Conservation (phyloP, 2,113 vertebrate genomes). For the Pheucticus melanocephalus region DNA sequence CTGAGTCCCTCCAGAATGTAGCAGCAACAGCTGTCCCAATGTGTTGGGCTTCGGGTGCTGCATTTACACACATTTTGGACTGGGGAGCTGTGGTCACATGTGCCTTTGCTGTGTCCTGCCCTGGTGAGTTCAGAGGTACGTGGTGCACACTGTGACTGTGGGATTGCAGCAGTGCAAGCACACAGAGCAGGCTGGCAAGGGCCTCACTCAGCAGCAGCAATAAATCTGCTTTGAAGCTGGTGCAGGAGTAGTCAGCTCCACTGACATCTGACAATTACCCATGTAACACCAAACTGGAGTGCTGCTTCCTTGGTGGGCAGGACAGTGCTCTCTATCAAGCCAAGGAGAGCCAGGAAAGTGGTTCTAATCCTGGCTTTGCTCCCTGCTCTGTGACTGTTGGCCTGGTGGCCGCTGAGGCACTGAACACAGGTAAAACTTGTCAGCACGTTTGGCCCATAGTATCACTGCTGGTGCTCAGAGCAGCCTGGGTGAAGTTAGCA, state of each 20-base stretch:
- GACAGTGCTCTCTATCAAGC: neutral
- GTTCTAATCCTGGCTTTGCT: neutral
- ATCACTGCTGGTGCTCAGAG: neutral
- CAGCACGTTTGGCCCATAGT: neutral
- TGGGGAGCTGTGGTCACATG: neutral
- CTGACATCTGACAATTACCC: neutral
- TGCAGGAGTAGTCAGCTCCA: neutral
- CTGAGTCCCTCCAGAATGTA: neutral
- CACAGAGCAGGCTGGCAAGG: neutral
- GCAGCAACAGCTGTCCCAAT: neutral
- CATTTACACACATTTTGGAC: rapidly evolving
- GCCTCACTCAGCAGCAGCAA: neutral
- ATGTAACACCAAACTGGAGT: neutral
- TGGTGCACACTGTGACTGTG: neutral
- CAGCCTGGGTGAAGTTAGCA: neutral
- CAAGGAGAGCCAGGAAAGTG: neutral
- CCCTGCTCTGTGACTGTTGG: neutral
- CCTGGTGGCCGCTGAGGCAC: neutral
- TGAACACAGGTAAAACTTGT: neutral
- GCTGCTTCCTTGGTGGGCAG: neutral
- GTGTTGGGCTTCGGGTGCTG: neutral
- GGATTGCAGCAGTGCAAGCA: neutral
- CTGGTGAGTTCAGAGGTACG: rapidly evolving
- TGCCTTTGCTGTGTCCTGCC: neutral
- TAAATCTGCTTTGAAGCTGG: neutral